Evolutionary conservation across 2,113 vertebrate genomes (phyloP).

Genomic region (Callionymus lyra): DNA sequence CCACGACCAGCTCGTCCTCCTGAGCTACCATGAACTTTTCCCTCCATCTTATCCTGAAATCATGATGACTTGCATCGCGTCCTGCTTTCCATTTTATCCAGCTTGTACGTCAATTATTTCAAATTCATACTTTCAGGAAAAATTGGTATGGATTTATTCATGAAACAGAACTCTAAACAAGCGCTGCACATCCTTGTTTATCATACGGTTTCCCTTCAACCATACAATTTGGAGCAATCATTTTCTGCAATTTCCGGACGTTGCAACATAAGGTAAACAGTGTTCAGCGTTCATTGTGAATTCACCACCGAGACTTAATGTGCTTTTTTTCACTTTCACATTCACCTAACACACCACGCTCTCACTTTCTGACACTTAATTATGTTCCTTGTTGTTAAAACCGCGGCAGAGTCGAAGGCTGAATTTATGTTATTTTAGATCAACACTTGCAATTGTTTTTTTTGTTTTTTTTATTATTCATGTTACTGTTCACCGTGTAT

Average conservation of each 20-base stretch:
- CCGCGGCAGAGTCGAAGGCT: background rate
- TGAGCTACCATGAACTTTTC: conserved; percentile 2
- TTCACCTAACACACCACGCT: background rate
- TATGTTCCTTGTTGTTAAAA: background rate
- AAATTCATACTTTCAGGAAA: conserved; percentile 9
- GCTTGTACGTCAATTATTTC: conserved; percentile 15
- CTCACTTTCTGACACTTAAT: conserved; percentile 2
- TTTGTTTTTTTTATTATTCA: background rate
- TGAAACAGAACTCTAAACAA: conserved; percentile 18
- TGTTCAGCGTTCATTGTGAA: background rate
- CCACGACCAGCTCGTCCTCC: background rate
- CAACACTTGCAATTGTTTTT: conserved; percentile 2
- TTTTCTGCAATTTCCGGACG: conserved; percentile 5
- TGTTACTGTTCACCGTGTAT: too few relatives aligned
- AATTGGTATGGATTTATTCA: conserved; percentile 48
- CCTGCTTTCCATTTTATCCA: conserved; percentile 1
- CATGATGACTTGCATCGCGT: background rate
- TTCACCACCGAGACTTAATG: background rate
- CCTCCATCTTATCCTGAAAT: conserved; percentile 2
- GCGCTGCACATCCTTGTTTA: conserved; percentile 7
- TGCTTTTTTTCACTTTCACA: background rate
- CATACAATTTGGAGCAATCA: conserved; percentile 18
- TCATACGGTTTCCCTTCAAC: conserved; percentile 1
- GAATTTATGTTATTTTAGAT: conserved; percentile 8
- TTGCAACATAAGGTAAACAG: conserved; percentile 7